A percentile compares a stretch with the other conserved stretches of the same genome.
Evolutionary conservation across 2,113 vertebrate species (phyloP).

Genomic region (Serinus canaria): DNA sequence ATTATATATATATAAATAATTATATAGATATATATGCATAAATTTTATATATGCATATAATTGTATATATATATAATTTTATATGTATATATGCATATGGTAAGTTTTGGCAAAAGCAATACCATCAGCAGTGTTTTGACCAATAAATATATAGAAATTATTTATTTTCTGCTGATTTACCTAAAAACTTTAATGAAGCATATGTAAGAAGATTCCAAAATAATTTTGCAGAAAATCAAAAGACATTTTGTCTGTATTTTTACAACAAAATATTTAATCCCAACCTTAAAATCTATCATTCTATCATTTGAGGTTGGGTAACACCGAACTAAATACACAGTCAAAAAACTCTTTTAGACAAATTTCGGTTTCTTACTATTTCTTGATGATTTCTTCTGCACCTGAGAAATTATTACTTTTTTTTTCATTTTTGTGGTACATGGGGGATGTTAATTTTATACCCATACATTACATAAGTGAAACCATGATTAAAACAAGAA

Average conservation of each 20-base stretch:
- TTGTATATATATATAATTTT: background rate
- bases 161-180: background rate
- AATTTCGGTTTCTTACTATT: background rate
- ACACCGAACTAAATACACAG: background rate
- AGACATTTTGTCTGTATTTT: background rate
- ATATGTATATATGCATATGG: background rate
- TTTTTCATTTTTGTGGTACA: background rate
- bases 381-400: background rate
- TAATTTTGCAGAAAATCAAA: background rate
- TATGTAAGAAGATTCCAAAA: background rate
- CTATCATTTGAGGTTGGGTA: background rate
- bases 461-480: background rate
- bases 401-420: background rate
- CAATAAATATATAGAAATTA: background rate
- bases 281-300: background rate
- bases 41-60: too few relatives aligned
- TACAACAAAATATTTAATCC: background rate
- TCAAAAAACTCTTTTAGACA: background rate
- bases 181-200: background rate
- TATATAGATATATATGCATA: too few relatives aligned
- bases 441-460: background rate
- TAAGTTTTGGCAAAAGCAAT: background rate
- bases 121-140: background rate
- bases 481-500: background rate
- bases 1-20: too few relatives aligned